Evolutionary conservation across 2,113 vertebrate species (phyloP).

Genomic region (Sebastes fasciatus): DNA sequence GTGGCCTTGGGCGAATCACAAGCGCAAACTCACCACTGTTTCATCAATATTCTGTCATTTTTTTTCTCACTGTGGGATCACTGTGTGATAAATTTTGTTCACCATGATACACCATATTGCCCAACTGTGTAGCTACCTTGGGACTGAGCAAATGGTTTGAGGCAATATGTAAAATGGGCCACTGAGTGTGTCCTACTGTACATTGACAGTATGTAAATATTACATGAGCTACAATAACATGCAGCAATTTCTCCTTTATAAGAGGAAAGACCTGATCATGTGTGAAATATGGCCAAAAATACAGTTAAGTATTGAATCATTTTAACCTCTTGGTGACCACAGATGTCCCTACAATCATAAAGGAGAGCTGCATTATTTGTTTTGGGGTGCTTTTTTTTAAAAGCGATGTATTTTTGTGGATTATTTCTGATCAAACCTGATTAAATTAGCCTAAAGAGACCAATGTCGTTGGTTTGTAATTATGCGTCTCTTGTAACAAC

Average conservation of each 20-base stretch:
- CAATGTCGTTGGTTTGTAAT: conserved; percentile 47
- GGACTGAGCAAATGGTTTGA: conserved; percentile 62
- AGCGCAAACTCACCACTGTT: conserved; percentile 69
- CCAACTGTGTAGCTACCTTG: conserved; percentile 48
- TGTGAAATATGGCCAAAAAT: background rate
- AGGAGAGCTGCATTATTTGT: background rate
- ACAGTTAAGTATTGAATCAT: background rate
- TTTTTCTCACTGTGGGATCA: conserved; percentile 57
- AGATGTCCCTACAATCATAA: conserved; percentile 17
- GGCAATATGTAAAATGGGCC: conserved; percentile 62
- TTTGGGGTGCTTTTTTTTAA: background rate
- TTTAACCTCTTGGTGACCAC: background rate
- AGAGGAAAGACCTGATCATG: background rate
- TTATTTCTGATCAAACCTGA: conserved; percentile 44
- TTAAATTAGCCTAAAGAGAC: conserved; percentile 38
- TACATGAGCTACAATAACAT: conserved; percentile 28
- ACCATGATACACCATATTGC: conserved; percentile 67
- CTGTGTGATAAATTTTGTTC: conserved; percentile 71
- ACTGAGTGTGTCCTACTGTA: conserved; percentile 34
- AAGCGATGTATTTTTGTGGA: background rate
- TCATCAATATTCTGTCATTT: conserved; percentile 82
- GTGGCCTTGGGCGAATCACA: conserved; percentile 73
- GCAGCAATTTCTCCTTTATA: conserved; percentile 14
- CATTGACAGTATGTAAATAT: conserved; percentile 44
- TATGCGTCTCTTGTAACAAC: conserved; percentile 29